Conservation (phyloP, 2,888 invertebrate genomes). For the Diaperis boleti region DNA sequence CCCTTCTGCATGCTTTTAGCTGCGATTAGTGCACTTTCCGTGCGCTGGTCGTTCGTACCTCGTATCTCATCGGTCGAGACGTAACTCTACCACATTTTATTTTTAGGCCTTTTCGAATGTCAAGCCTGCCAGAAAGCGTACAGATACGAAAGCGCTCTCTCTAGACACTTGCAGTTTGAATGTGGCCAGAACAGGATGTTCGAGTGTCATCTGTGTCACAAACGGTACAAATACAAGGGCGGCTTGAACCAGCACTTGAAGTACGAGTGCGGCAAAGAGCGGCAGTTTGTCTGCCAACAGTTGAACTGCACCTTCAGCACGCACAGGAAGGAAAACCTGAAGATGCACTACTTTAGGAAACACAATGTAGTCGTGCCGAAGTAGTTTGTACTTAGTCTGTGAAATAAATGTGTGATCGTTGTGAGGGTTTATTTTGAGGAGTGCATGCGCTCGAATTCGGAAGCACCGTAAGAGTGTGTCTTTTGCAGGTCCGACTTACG, state of each 20-base stretch:
- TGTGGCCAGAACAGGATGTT: constrained; percentile 70
- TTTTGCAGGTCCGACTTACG: constrained; percentile 8
- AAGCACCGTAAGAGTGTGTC: background rate
- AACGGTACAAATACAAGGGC: constrained; percentile 1
- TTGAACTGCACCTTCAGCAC: constrained; percentile 2
- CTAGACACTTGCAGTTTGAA: constrained; percentile 64
- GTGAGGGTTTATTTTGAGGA: background rate
- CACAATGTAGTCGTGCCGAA: constrained; percentile 1
- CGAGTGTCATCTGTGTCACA: background rate
- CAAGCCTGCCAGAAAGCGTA: constrained; percentile 24
- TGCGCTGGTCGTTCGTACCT: background rate
- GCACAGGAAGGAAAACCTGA: constrained; percentile 18
- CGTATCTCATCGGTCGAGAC: background rate
- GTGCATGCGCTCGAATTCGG: background rate
- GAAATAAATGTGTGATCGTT: background rate
- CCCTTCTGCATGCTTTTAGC: background rate
- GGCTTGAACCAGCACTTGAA: constrained; percentile 45
- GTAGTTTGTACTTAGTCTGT: constrained; percentile 1
- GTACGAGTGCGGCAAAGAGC: constrained; percentile 53
- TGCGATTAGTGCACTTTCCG: background rate
- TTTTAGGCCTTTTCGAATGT: constrained; percentile 17
- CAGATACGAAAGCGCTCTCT: constrained; percentile 24
- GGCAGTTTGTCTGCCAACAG: constrained; percentile 31
- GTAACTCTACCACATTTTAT: constrained; percentile 2
- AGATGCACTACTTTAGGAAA: constrained; percentile 7